Base-by-base conservation (phyloP, 1,140 invertebrate species). In the Eriosoma lanigerum region DNA sequence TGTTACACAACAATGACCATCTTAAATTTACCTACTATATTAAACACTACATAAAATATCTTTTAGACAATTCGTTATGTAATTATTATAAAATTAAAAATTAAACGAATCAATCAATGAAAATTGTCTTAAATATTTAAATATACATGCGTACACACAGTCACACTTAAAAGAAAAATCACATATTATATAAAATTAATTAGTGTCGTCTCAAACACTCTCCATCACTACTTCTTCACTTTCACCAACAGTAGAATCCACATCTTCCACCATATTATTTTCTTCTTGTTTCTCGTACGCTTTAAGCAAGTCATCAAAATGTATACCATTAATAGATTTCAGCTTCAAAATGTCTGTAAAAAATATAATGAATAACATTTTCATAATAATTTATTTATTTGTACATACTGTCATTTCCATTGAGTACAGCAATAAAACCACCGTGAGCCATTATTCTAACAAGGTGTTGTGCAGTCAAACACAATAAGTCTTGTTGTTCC, bases 401-500 rank as follows among this genome's bases (percentile, higher is more conserved):
- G n/a, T 70, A 83, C 87, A 87, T 85, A 90, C 89, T 87, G n/a
- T 87, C 85, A 84, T 88, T 86, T 81, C 88, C 88, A 0, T 94
- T 96, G 0, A 98, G 87, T 50, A 98, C 91, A 83, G 95, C 94
- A 84, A 94, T 93, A 86, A 94, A 96, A 0, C 96, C 96, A 6
- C 96, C 96, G 84, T 98, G 94, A 10, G 93, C 90, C 24, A 98
- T 88, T 12, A 98, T 93, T 44, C 97, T 88, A 0, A 98, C 86
- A 8, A 99, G 86, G 0, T 93, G 96, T 87, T 94, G 93, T 3
- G 96, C 94, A 29, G 96, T 97, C 83, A 95, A 90, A 84, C 96
- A 97, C 66, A 97, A 94, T 66, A 92, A 87, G 87, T 99, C 97
- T 87, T 98, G 95, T 86, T 98, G 95, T 84, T 97, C 95, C n/a